Percentiles rank a stretch among this genome's conserved stretches.
These are phyloP conservation scores for Daktulosphaira vitifoliae DNA, from an alignment of 1,140 invertebrate genomes.

Conservation along the genomic window DNA sequence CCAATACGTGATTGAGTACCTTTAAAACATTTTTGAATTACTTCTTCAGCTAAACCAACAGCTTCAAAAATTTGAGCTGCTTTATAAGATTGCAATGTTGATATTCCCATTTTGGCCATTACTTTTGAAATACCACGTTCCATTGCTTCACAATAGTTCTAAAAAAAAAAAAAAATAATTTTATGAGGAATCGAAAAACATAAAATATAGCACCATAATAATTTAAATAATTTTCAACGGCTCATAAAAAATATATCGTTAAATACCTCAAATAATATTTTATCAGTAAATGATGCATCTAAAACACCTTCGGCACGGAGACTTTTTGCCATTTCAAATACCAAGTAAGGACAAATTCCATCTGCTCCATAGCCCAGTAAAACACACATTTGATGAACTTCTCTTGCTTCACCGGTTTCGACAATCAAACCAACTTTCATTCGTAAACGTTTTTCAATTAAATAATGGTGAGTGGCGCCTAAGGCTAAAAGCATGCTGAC, in stretches of 20 bases:
- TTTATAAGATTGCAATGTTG: conserved; percentile 98
- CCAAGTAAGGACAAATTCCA: conserved; percentile 93
- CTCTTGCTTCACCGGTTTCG: conserved; percentile 86
- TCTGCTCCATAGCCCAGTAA: conserved; percentile 95
- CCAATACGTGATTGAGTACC: conserved; percentile 93
- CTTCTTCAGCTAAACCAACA: conserved; percentile 84
- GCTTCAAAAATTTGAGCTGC: conserved; percentile 99
- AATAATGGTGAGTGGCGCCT: conserved; percentile 88
- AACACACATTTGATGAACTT: conserved; percentile 95
- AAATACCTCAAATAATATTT: conserved; percentile 71
- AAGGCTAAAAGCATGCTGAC: conserved; percentile 78
- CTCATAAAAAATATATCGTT: conserved; percentile 37
- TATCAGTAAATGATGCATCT: conserved; percentile 64
- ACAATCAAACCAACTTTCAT: conserved; percentile 93
- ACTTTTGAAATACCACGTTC: conserved; percentile 78
- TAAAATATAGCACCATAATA: background rate
- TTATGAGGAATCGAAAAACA: background rate
- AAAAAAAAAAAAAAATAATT: conserved; percentile 14
- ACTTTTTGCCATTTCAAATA: conserved; percentile 81
- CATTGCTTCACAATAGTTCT: conserved; percentile 62
- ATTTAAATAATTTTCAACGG: background rate
- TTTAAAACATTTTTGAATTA: conserved; percentile 91
- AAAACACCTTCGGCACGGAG: conserved; percentile 74
- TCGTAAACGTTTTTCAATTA: conserved; percentile 88
- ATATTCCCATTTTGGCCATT: conserved; percentile 99